Evolutionary conservation across 2,888 invertebrate species (phyloP).

Genomic region (Temnothorax ravouxi): DNA sequence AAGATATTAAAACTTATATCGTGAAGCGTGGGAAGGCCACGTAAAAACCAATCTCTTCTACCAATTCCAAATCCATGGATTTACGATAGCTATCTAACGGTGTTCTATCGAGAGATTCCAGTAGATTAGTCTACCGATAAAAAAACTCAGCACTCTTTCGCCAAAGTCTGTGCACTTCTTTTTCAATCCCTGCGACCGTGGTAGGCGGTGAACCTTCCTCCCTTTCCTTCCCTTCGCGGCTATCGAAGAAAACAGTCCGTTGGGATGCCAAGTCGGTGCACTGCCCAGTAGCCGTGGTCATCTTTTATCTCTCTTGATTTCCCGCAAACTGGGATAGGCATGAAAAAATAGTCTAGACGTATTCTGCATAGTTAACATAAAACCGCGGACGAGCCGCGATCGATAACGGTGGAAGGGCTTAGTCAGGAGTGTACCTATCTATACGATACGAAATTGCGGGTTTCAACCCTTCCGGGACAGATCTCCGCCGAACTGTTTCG

Average conservation of each 20-base stretch:
- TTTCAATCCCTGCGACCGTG: slow-evolving; percentile 16
- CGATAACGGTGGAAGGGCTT: slow-evolving; percentile 69
- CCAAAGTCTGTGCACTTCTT: not conserved
- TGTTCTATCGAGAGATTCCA: slow-evolving; percentile 6
- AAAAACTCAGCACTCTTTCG: not conserved
- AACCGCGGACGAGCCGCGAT: slow-evolving; percentile 68
- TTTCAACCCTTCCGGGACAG: slow-evolving; percentile 45
- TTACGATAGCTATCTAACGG: not conserved
- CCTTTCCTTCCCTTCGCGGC: too few relatives aligned
- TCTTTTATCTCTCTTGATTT: slow-evolving; percentile 74
- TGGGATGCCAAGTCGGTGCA: slow-evolving; percentile 55
- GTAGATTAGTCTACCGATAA: slow-evolving; percentile 50
- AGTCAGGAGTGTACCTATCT: slow-evolving; percentile 55
- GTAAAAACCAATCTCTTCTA: not conserved
- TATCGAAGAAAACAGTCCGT: slow-evolving; percentile 49
- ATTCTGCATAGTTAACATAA: slow-evolving; percentile 79
- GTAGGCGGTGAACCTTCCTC: not conserved
- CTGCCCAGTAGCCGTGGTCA: slow-evolving; percentile 19
- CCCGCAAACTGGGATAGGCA: slow-evolving; percentile 79
- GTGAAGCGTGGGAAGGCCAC: not conserved
- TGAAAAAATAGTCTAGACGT: slow-evolving; percentile 82
- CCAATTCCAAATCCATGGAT: slow-evolving; percentile 7
- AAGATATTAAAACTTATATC: not conserved
- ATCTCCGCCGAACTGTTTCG: slow-evolving; percentile 38
- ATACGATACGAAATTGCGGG: slow-evolving; percentile 37